Evolutionary conservation across 2,113 vertebrate species (phyloP).

Genomic region (Sorex araneus): DNA sequence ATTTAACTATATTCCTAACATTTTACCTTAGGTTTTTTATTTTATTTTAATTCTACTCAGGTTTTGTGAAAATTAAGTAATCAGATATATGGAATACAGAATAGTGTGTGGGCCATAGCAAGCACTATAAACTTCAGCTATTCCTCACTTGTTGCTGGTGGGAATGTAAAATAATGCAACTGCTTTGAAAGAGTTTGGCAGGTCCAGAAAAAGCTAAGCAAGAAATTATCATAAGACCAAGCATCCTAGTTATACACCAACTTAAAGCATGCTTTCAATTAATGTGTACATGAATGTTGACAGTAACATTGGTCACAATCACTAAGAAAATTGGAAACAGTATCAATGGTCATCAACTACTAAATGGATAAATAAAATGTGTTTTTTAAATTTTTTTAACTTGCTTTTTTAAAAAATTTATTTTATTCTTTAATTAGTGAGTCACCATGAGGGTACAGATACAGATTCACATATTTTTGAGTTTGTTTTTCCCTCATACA

Average conservation of each 20-base stretch:
- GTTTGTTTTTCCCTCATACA: too few relatives aligned
- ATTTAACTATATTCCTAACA: not conserved
- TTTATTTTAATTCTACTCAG: constrained; percentile 17
- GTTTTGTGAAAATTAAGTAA: constrained; percentile 15
- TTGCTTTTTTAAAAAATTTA: too few relatives aligned
- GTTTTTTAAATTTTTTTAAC: too few relatives aligned
- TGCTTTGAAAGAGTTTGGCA: not conserved
- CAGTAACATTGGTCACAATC: not conserved
- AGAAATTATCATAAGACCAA: not conserved
- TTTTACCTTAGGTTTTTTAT: not conserved
- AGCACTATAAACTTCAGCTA: not conserved
- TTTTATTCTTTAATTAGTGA: too few relatives aligned
- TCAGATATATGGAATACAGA: not conserved
- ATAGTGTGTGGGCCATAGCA: not conserved
- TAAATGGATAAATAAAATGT: not conserved
- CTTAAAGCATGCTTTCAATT: not conserved
- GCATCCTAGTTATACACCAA: not conserved
- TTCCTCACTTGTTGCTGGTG: not conserved
- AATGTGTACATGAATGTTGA: not conserved
- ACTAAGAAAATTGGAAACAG: not conserved
- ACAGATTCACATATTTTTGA: too few relatives aligned
- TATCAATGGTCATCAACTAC: not conserved
- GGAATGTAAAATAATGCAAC: not conserved
- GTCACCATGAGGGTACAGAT: too few relatives aligned
- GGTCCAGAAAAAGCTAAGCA: not conserved